These are phyloP conservation scores for Masnerella sp. DNA, from an alignment of 2,888 invertebrate species.

Conservation along the genomic window DNA sequence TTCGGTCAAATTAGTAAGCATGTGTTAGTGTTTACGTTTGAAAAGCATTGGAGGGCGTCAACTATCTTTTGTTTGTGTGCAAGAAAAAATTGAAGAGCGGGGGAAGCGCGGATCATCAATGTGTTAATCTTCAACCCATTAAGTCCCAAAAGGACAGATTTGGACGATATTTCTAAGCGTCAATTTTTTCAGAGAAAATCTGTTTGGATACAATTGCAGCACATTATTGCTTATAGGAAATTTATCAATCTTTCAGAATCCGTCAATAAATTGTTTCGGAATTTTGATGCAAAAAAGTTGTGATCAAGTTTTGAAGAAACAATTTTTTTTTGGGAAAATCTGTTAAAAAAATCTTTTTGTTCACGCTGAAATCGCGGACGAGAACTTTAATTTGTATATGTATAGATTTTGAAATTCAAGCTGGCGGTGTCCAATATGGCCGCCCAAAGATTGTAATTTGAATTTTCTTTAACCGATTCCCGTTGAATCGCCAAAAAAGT, in stretches of 20 bases:
- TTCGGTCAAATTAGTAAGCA: no score
- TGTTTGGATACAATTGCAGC: no score
- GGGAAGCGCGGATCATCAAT: no score
- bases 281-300: neutral
- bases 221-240: neutral
- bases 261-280: neutral
- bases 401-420: slow-evolving; percentile 11
- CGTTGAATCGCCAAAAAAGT: no score
- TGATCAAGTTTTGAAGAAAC: no score
- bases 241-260: neutral
- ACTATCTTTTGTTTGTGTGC: no score
- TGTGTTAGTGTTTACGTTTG: no score
- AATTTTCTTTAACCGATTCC: no score
- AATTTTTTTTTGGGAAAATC: neutral
- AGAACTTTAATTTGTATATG: slow-evolving; percentile 6
- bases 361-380: neutral
- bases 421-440: slow-evolving; percentile 22
- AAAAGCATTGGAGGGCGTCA: no score
- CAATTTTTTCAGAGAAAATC: neutral
- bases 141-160: neutral
- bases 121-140: no score
- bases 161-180: neutral
- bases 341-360: neutral
- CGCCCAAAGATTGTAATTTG: slow-evolving; percentile 14
- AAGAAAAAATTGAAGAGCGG: no score